A percentile compares a stretch with the other conserved stretches of the same genome.
phyloP scores from a whole-genome alignment of 1,140 invertebrate genomes.

The Antheraea mylitta region DNA sequence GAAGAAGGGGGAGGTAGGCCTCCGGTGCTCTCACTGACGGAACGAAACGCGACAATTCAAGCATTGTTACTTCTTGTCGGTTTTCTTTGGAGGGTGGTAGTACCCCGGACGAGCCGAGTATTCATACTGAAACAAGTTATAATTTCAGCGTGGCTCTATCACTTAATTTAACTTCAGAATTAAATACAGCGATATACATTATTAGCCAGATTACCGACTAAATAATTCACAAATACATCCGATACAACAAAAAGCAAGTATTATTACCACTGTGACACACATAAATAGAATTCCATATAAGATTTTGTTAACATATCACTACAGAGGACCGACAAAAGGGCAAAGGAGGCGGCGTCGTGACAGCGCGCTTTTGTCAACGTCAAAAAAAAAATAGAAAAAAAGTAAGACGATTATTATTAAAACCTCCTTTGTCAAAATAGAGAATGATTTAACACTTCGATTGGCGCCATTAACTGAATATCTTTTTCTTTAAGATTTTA shows the following conservation, averaged over 20 bases:
- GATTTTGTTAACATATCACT: neutral
- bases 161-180: no score
- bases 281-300: neutral
- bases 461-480: slow-evolving; percentile 32
- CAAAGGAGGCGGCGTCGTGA: slow-evolving; percentile 1
- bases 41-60: no score
- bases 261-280: slow-evolving; percentile 12
- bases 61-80: no score
- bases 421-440: slow-evolving; percentile 47
- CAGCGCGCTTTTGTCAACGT: slow-evolving; percentile 2
- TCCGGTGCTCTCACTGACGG: no score
- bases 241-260: neutral
- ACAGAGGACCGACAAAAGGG: slow-evolving; percentile 17
- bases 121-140: no score
- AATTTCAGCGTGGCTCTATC: no score
- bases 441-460: slow-evolving; percentile 42
- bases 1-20: no score
- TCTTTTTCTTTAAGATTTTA: slow-evolving; percentile 7
- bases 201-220: no score
- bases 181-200: no score
- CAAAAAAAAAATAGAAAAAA: slow-evolving; percentile 17
- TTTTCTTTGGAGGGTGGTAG: no score
- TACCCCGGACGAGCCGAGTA: no score
- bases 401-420: slow-evolving; percentile 31
- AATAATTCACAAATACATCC: neutral